phyloP scores from a whole-genome alignment of 2,113 vertebrate species.

The Rhabdomys dilectus region DNA sequence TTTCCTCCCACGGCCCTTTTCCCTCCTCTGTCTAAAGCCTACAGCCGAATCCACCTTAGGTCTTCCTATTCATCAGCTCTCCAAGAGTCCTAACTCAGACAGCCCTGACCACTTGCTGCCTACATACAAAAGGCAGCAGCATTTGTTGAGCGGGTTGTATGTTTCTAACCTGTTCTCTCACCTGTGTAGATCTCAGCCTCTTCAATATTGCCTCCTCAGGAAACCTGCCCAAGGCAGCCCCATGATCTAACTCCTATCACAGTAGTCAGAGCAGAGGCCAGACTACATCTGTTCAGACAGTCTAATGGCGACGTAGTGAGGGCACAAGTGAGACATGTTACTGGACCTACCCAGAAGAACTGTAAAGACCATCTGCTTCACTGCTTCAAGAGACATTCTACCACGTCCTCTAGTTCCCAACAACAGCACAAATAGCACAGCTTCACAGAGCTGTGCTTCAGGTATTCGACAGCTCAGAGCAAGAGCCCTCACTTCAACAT shows the following conservation, averaged over 20 bases:
- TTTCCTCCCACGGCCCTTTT: neutral
- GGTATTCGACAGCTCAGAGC: neutral
- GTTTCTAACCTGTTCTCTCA: neutral
- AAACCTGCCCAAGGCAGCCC: neutral
- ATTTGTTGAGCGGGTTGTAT: too few species aligned
- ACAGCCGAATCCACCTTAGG: neutral
- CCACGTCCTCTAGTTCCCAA: neutral
- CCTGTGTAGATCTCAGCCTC: neutral
- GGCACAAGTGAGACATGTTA: neutral
- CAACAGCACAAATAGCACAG: neutral
- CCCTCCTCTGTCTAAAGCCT: neutral
- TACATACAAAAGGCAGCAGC: neutral
- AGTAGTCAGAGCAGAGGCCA: neutral
- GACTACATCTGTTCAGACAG: neutral
- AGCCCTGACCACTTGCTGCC: neutral
- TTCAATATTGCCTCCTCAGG: neutral
- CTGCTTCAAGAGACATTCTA: neutral
- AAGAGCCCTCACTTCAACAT: neutral
- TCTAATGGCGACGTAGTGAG: neutral
- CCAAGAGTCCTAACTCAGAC: neutral
- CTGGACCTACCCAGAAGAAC: neutral
- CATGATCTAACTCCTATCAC: neutral
- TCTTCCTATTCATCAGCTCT: neutral
- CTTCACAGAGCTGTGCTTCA: neutral
- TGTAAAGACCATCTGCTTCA: neutral